Base-by-base conservation (phyloP, 1,140 invertebrate species). In the Sinonovacula constricta region DNA sequence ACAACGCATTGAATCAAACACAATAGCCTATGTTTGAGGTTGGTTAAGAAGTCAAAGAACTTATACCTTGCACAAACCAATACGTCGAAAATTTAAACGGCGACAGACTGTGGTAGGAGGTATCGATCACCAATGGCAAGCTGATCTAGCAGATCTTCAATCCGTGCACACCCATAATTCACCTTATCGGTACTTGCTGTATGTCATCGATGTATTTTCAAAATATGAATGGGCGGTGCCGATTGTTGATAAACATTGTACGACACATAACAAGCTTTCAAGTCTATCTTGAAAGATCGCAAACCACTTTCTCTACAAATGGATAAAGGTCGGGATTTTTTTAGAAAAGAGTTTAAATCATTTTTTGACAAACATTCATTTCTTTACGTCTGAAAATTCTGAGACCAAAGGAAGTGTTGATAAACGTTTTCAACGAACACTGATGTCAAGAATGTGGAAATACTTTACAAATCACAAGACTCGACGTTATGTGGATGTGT, bases 371-470 rank as follows among this genome's bases (percentile, higher is more conserved):
- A 14, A 15, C 34, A 66, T 66, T 49, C 26, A 66, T 49, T 66
- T 66, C 24, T 66, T 45, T 18, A 66, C 63, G 2, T 39, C 63
- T 3, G 70, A 72, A 63, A 60, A 60, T 63, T 45, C 54, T 14
- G 56, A 59, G 22, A 59, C 56, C 7, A 76, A 76, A 49, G 72
- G 62, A 7, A 57, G 62, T 34, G 67, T 76, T 30, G 62, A 57
- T 22, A 60, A 76, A 76, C 45, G 72, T 31, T 76, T 67, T 34
- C 28, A 67, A 53, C 49, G 72, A 10, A 76, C 60, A 0, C 28
- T 76, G 10, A 76, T 56, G 67, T 31, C n/a, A 15, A 14, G 36
- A n/a, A 76, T 76, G 72, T 76, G 62, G 62, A 49, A 51, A 18
- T 76, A 76, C 49, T n/a, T 76, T 76, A 56, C 72, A n/a, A 45